Evolutionary conservation across 2,113 vertebrate genomes (phyloP).

Genomic region (Peromyscus maniculatus): DNA sequence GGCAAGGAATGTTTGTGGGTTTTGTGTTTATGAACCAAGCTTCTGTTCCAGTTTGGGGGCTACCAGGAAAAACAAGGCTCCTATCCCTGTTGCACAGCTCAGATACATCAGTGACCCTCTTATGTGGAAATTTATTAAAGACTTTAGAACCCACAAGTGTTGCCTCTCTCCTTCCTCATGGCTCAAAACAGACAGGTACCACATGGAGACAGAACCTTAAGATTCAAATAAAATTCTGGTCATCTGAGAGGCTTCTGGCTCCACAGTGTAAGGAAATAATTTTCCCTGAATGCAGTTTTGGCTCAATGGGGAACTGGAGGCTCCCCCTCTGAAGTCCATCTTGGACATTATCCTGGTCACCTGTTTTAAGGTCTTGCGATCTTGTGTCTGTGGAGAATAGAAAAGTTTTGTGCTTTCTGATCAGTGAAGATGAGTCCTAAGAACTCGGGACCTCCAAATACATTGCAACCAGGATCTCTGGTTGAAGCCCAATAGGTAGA

Average conservation of each 20-base stretch:
- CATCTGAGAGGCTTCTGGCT: not conserved
- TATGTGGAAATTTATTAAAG: too few species aligned
- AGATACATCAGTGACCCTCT: too few species aligned
- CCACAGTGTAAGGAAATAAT: not conserved
- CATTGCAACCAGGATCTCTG: not conserved
- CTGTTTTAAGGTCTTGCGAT: not conserved
- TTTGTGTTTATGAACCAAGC: too few species aligned
- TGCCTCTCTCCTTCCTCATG: not conserved
- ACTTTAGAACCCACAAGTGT: not conserved
- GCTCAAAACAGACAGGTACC: not conserved
- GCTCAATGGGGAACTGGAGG: not conserved
- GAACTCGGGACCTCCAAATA: not conserved
- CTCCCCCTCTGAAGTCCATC: not conserved
- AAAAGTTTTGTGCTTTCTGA: too few species aligned
- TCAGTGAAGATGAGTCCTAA: too few species aligned
- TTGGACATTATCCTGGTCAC: not conserved
- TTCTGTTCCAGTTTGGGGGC: too few species aligned
- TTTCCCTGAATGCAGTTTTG: not conserved
- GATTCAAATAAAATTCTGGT: not conserved
- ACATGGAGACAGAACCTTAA: not conserved
- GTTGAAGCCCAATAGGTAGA: not conserved
- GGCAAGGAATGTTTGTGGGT: too few species aligned
- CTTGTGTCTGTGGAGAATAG: not conserved
- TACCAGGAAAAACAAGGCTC: too few species aligned
- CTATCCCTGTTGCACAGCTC: too few species aligned